Base-by-base conservation (phyloP, 1,140 invertebrate species). In the Micrasema minimum region DNA sequence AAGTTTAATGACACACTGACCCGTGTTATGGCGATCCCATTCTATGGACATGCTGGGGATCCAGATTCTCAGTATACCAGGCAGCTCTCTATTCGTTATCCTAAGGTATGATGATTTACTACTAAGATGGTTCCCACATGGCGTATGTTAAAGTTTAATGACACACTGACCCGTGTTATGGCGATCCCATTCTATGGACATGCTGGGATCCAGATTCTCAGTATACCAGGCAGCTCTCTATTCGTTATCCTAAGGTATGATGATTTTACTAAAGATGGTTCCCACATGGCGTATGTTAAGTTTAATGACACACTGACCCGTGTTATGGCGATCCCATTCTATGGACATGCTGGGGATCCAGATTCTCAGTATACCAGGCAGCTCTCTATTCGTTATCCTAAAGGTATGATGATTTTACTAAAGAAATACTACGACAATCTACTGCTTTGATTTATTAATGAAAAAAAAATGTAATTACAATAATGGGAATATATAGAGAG, bases 91-190 rank as follows among this genome's bases (percentile, higher is more conserved):
- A 89, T 98, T 57, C 87, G 90, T 46, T 98, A 97, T 82, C 96
- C 96, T 3, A 88, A 89, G 75, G 94, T 94, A 0, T 74, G 95
- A 14, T 96, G 94, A 93, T 94, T 95, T 82, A 93, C 93, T n/a
- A n/a, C n/a, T 85, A 88, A 0, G 87, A 90, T 77, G 93, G 93
- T 1, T 86, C 78, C 9, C 89, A 86, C 77, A 74, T 96, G 46
- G 90, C 90, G 2, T 97, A 90, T 79, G 92, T 88, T 0, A 87
- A n/a, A 89, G 12, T 96, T 95, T 78, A 90, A 96, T 80, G 95
- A 96, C 79, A 87, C 82, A 3, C 75, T 85, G 14, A 89, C 90
- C 0, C 85, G 86, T 16, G 78, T 89, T 46, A 92, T 93, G 86
- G 85, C 84, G 12, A 85, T 90, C 7, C 87, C 88, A 12, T 83